Evolutionary conservation across 2,888 invertebrate genomes (phyloP).

Genomic region (Cerastoderma edule): DNA sequence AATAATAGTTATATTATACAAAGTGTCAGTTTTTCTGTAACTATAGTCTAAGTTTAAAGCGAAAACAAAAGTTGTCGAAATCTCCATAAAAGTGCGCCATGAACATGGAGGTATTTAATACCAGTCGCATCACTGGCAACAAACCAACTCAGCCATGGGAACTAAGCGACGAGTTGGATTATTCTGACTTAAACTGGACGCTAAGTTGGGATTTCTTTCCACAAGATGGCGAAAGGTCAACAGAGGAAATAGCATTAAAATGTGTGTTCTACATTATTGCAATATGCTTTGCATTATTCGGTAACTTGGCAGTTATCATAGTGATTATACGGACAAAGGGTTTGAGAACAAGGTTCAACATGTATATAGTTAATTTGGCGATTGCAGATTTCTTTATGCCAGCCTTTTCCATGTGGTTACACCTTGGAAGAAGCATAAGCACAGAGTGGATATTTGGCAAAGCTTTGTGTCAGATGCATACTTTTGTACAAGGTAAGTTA

Average conservation of each 20-base stretch:
- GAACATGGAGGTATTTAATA: too few species aligned
- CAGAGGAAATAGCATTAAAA: constrained; percentile 46
- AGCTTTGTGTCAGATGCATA: constrained; percentile 61
- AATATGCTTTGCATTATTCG: constrained; percentile 46
- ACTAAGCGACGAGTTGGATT: too few species aligned
- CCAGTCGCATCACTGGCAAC: too few species aligned
- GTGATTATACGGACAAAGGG: constrained; percentile 58
- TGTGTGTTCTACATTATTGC: constrained; percentile 52
- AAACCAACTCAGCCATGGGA: too few species aligned
- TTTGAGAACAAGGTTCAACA: constrained; percentile 67
- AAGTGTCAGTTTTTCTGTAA: too few species aligned
- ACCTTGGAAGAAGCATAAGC: constrained; percentile 51
- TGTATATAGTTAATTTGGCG: constrained; percentile 64
- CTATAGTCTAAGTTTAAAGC: too few species aligned
- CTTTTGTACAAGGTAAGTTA: constrained; percentile 64
- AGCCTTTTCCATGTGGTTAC: constrained; percentile 64
- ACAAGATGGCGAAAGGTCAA: constrained; percentile 18
- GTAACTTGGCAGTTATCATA: constrained; percentile 56
- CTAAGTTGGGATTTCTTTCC: constrained; percentile 21
- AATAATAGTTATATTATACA: too few species aligned
- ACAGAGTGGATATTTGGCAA: constrained; percentile 56
- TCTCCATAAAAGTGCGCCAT: too few species aligned
- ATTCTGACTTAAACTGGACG: constrained; percentile 30
- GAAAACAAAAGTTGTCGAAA: too few species aligned
- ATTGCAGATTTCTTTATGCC: constrained; percentile 60